Base-by-base conservation (phyloP, 1,140 invertebrate species). In the Lordiphosa stackelbergi region DNA sequence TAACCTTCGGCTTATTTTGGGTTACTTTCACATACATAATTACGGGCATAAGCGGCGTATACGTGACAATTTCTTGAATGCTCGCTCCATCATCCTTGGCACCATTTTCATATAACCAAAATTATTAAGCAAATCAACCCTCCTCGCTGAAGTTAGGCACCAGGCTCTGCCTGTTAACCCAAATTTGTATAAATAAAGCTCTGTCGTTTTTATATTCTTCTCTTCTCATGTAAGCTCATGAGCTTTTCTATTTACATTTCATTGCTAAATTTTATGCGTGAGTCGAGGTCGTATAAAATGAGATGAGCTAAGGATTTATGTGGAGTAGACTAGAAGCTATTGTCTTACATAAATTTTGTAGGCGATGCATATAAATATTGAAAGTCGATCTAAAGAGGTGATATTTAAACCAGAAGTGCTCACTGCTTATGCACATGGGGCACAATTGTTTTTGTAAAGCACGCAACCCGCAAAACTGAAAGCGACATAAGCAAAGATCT, bases 241-340 rank as follows among this genome's bases (percentile, higher is more conserved):
- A 78, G 73, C 73, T 78, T 78, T 69, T 69, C 60, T 65, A 78
- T 78, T 78, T 78, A 66, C 73, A 69, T 78, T 78, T 78, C 69
- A 78, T 78, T 78, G 73, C 73, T 8, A 62, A 65, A 78, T 65
- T 78, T 78, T 59, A 69, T 69, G 73, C 64, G 54, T 69, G 57
- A 72, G 54, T 68, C 60, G 59, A 38, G 66, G 61, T 52, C 53
- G 45, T 19, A 53, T 49, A 31, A 31, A 31, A 31, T 31, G 28
- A 31, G 28, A 31, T 46, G 31, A 46, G 43, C 43, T 28, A 37
- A 37, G 47, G 47, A 49, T 37, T 36, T 49, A 49, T 37, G 47
- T 35, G 34, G 34, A 49, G 13, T 13, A 55, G 41, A 53, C 48
- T 22, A 37, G 31, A 34, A 49, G 13, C 34, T 37, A 49, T 36